These are phyloP conservation scores for Tipula vernalis DNA, from an alignment of 2,888 invertebrate species.

Conservation along the genomic window DNA sequence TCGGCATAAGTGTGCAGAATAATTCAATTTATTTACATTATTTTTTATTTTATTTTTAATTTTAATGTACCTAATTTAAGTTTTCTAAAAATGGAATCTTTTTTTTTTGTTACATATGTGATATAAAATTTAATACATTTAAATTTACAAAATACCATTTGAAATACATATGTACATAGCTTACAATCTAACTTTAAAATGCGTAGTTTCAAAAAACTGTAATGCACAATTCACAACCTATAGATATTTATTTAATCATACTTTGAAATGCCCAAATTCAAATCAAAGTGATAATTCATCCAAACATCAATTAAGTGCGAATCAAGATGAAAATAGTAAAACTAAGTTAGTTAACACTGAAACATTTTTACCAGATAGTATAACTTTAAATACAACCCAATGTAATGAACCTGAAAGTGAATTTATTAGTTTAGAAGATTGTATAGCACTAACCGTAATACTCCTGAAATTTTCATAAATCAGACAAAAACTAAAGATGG, in stretches of 20 bases:
- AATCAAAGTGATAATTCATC: too few relatives aligned
- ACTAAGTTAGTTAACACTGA: background rate
- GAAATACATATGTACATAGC: background rate
- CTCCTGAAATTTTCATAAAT: too few relatives aligned
- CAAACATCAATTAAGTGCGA: background rate
- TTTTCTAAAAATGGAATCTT: background rate
- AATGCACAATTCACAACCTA: background rate
- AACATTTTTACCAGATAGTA: background rate
- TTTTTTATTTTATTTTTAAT: background rate
- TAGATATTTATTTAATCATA: background rate
- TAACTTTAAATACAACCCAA: background rate
- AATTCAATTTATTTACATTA: too few relatives aligned
- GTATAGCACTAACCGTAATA: too few relatives aligned
- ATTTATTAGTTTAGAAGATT: background rate
- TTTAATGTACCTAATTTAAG: background rate
- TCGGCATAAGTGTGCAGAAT: too few relatives aligned
- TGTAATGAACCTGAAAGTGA: background rate
- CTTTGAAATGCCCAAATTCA: too few relatives aligned
- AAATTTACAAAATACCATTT: too few relatives aligned
- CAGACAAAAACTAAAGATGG: too few relatives aligned
- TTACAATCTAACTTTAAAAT: background rate
- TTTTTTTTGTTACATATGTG: background rate
- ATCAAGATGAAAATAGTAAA: background rate
- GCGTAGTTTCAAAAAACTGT: background rate
- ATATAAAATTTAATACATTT: too few relatives aligned